Evolutionary conservation across 2,113 vertebrate genomes (phyloP).

Genomic region (Paracanthobrama guichenoti): DNA sequence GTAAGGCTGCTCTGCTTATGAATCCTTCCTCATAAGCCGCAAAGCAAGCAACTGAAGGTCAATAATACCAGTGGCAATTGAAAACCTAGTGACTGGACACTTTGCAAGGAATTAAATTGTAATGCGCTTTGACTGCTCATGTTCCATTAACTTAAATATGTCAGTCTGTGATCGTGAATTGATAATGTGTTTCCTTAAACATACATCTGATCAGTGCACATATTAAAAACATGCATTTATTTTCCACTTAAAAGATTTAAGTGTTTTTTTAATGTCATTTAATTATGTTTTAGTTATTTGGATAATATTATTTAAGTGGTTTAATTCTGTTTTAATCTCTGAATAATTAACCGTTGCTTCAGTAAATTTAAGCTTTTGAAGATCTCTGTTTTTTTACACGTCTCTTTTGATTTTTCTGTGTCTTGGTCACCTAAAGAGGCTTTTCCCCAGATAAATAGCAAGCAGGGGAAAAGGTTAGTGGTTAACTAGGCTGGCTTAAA

Average conservation of each 20-base stretch:
- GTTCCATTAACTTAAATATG: constrained; percentile 23
- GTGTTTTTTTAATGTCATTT: not conserved
- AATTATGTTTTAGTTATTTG: not conserved
- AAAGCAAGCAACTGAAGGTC: constrained; percentile 76
- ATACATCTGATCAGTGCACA: not conserved
- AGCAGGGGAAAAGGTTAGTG: constrained; percentile 52
- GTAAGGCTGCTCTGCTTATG: constrained; percentile 55
- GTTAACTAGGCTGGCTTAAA: constrained; percentile 82
- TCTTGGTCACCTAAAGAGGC: constrained; percentile 38
- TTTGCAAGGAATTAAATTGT: constrained; percentile 42
- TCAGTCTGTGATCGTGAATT: constrained; percentile 25
- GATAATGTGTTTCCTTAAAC: not conserved
- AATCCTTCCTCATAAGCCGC: constrained; percentile 56
- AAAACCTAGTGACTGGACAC: constrained; percentile 53
- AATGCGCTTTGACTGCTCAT: constrained; percentile 15
- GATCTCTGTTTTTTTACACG: not conserved
- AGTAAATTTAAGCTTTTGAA: constrained; percentile 11
- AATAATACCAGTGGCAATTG: constrained; percentile 74
- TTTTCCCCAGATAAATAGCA: constrained; percentile 30
- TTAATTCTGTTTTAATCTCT: not conserved
- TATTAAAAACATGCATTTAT: not conserved
- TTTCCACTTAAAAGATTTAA: no score
- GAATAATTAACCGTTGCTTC: not conserved
- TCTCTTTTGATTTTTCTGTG: constrained; percentile 47
- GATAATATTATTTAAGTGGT: not conserved